Percentiles rank a stretch among this genome's conserved stretches.
Conservation (phyloP, 1,140 invertebrate genomes). For the Ridgeia piscesae region DNA sequence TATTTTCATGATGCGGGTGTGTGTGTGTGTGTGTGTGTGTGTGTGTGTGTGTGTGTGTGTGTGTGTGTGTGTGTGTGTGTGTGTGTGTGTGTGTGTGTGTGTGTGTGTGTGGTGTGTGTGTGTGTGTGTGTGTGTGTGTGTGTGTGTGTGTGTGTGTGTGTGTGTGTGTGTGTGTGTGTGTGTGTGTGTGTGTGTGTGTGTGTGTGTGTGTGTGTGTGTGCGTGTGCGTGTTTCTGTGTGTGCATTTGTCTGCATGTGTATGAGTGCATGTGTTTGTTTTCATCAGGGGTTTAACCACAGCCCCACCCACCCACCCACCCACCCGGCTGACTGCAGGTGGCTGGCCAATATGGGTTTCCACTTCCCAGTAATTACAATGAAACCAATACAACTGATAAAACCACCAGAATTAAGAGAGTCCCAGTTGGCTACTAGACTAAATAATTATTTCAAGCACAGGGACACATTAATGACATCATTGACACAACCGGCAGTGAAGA, state of each 20-base stretch:
- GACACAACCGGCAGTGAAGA: too few species aligned
- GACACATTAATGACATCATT: too few species aligned
- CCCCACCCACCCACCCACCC: too few species aligned
- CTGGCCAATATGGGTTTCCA: too few species aligned
- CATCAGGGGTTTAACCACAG: neutral
- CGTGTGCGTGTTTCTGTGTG: neutral
- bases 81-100: conserved; percentile 6
- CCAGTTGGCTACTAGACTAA: too few species aligned
- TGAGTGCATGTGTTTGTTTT: neutral
- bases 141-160: neutral
- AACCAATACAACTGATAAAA: too few species aligned
- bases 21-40: neutral
- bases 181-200: neutral
- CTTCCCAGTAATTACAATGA: too few species aligned
- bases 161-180: neutral
- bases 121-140: too few species aligned
- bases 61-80: neutral
- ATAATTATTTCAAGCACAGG: too few species aligned
- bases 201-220: conserved; percentile 3
- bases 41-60: neutral
- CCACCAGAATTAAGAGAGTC: too few species aligned
- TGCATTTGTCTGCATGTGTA: neutral
- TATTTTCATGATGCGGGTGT: too few species aligned
- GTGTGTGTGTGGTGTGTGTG: conserved; percentile 1
- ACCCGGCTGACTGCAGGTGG: too few species aligned